Base-by-base conservation (phyloP, 2,888 invertebrate genomes). In the Drosophila nr. perissopoda region DNA sequence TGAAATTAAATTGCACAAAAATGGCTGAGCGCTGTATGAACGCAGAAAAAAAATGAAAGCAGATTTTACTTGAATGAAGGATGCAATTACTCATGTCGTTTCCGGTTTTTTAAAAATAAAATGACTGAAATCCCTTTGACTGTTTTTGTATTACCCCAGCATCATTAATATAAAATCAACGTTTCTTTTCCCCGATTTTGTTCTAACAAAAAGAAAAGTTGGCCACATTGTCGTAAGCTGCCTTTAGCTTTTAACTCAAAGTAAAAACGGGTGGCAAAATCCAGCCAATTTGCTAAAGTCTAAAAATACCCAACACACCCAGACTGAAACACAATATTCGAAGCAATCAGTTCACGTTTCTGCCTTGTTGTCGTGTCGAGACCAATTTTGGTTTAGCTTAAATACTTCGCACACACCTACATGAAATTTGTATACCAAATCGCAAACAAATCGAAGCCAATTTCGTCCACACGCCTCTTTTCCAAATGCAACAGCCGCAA, bases 401-500 rank as follows among this genome's bases (percentile, higher is more conserved):
- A 63, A 71, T 74, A 68, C 58, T 58, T 57, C n/a, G 62, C 69
- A 56, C 67, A 25, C 64, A 54, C 69, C 27, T 59, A 54, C 56
- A 64, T 68, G 16, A 16, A 72, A 84, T 74, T 87, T 84, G 87
- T 76, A 49, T 75, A 61, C 75, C 65, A 85, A 87, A 87, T 83
- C 69, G 80, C 78, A 89, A 87, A 83, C 90, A 88, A 85, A 83
- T 89, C 69, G 71, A 80, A 75, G 69, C 69, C 74, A 80, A 77
- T 71, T 57, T 53, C 40, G 16, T 5, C 18, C 21, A 27, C 48
- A 38, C 27, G 60, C 27, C 45, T 51, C 49, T 31, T 31, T 16
- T 11, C 4, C 61, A 18, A 45, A 21, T 40, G 62, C 65, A 52
- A 59, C 49, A 49, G 58, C 40, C 54, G 18, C 57, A 60, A 31